These are phyloP conservation scores for Sphaerophoria rueppellii DNA, from an alignment of 2,888 invertebrate species.

Conservation along the genomic window DNA sequence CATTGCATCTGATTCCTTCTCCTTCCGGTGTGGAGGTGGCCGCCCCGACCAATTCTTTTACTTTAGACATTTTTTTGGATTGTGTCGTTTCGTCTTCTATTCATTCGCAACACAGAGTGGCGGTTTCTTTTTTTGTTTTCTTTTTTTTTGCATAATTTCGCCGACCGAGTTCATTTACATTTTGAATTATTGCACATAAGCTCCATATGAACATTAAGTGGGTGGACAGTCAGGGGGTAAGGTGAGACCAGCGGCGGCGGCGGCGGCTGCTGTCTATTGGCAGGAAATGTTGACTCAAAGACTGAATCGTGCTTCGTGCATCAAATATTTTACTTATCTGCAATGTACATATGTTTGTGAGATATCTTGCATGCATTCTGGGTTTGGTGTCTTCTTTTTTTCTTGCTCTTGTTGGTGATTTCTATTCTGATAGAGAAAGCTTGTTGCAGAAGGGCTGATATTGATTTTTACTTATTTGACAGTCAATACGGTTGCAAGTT, in stretches of 20 bases:
- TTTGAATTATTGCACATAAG: conserved; percentile 67
- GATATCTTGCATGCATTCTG: conserved; percentile 24
- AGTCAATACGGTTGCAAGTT: conserved; percentile 3
- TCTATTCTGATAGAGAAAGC: conserved; percentile 4
- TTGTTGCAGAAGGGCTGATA: conserved; percentile 25
- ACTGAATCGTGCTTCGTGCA: conserved; percentile 9
- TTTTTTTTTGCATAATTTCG: conserved; percentile 32
- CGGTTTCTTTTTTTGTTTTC: conserved; percentile 12
- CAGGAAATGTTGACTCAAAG: conserved; percentile 24
- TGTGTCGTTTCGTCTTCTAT: not conserved
- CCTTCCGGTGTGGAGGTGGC: conserved; percentile 10
- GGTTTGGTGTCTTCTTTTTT: conserved; percentile 23
- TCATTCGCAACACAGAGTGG: not conserved
- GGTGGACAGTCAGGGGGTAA: conserved; percentile 5
- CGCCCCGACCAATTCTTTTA: conserved; percentile 22
- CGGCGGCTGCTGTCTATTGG: not conserved
- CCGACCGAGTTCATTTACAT: conserved; percentile 67
- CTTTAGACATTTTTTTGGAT: conserved; percentile 15
- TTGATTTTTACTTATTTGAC: conserved; percentile 44
- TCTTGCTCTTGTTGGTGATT: conserved; percentile 2
- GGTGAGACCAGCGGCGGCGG: not conserved
- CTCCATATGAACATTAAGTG: conserved; percentile 39
- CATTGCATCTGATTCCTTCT: conserved; percentile 27
- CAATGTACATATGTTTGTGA: conserved; percentile 18
- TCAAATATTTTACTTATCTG: conserved; percentile 39